phyloP scores from a whole-genome alignment of 2,888 invertebrate genomes.

The Mesoligia furuncula region DNA sequence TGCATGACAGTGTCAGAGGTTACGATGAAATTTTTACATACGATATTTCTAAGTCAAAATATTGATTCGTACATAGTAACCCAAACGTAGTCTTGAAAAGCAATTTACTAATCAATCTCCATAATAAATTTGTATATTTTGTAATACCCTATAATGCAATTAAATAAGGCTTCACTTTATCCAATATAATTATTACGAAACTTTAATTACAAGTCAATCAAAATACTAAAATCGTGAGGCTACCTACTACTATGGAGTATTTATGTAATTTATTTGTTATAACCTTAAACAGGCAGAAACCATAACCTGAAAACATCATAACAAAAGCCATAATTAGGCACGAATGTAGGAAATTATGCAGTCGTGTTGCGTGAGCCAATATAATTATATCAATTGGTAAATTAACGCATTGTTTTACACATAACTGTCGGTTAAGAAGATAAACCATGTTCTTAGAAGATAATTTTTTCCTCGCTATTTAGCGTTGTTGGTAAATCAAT shows the following conservation, averaged over 20 bases:
- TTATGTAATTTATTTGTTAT: conserved; percentile 47
- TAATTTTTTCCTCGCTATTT: neutral
- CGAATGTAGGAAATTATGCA: conserved; percentile 43
- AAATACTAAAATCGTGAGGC: conserved; percentile 48
- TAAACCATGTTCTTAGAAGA: neutral
- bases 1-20: conserved; percentile 9
- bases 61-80: neutral
- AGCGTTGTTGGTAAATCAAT: neutral
- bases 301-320: conserved; percentile 49
- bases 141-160: conserved; percentile 31
- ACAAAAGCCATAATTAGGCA: conserved; percentile 49
- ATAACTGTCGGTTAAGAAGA: neutral
- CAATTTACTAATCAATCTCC: conserved; percentile 27
- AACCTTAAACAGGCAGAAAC: conserved; percentile 44
- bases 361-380: conserved; percentile 55
- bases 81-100: neutral
- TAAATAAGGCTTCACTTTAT: conserved; percentile 34
- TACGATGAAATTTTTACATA: neutral
- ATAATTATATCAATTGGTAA: conserved; percentile 55
- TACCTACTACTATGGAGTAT: conserved; percentile 32
- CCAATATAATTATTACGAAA: conserved; percentile 28
- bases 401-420: conserved; percentile 43
- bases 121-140: conserved; percentile 30
- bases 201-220: conserved; percentile 42
- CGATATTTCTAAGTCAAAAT: neutral